Evolutionary conservation across 1,140 invertebrate genomes (phyloP), one percentile per base, ranked within the genome.

Genomic region (Caenorhabditis tropicalis): DNA sequence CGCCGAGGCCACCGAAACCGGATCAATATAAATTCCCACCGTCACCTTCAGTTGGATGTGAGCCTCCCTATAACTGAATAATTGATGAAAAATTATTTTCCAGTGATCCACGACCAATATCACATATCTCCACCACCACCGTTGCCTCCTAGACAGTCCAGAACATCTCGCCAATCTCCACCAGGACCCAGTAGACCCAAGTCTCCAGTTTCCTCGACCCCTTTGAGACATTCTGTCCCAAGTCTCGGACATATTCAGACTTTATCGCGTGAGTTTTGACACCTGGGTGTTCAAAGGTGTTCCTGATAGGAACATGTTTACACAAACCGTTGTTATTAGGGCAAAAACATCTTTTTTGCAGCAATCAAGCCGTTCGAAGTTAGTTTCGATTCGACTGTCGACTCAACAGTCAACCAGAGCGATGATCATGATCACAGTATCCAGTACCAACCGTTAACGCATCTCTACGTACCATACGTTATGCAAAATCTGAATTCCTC

Each of bases 381-480:
- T 2, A 74, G 65, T 9, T 74, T 74, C 65, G 29, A 43, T 29
- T 24, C 65, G 4, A 24, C 65, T 4, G n/a, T 74, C 36, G 65
- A 74, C 15, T 43, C 65, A n/a, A 43, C 65, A 21, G 4, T n/a
- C 0, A 46, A 74, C 33, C 29, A 74, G 10, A 74, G 7, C 43
- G n/a, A 6, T 12, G 7, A 31, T n/a, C 36, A 74, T 43, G 65
- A 74, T 19, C 65, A 74, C 15, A 43, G 65, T n/a, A n/a, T 74
- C 33, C 65, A 74, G 36, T 74, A 74, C 29, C 65, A 74, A 46
- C 65, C 65, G 65, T 9, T 74, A 24, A 74, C 65, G 1, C 65
- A 74, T 56, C 58, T 82, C 7, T 74, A 70, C 27, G 82, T 82
- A 21, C 82, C 82, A 65, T 60, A 82, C 48, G 43, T 56, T 2